phyloP scores from a whole-genome alignment of 2,888 invertebrate genomes.

The Tortricodes alternella region DNA sequence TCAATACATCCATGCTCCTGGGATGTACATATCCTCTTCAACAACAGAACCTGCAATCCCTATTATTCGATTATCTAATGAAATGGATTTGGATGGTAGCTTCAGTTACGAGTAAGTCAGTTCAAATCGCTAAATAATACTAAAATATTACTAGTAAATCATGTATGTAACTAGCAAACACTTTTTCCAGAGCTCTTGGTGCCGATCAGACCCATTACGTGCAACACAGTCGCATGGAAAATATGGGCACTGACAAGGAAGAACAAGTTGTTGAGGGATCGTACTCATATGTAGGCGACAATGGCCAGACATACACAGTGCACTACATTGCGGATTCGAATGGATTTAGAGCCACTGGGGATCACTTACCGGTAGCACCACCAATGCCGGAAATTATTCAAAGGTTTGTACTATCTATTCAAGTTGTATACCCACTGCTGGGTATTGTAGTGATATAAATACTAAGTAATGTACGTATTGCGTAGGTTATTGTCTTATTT shows the following conservation, averaged over 20 bases:
- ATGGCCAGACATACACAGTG: slow-evolving; percentile 84
- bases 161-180: slow-evolving; percentile 11
- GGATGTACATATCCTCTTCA: slow-evolving; percentile 56
- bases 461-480: not conserved
- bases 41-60: slow-evolving; percentile 78
- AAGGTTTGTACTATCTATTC: slow-evolving; percentile 58
- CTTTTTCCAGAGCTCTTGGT: slow-evolving; percentile 66
- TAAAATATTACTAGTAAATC: too few species aligned
- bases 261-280: slow-evolving; percentile 84
- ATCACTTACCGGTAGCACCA: slow-evolving; percentile 89
- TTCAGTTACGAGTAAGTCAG: slow-evolving; percentile 80
- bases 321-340: slow-evolving; percentile 89
- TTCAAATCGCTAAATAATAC: slow-evolving; percentile 1
- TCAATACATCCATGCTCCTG: slow-evolving; percentile 59
- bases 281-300: slow-evolving; percentile 84
- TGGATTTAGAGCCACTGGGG: slow-evolving; percentile 89
- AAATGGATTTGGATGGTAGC: slow-evolving; percentile 82
- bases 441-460: too few species aligned
- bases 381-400: slow-evolving; percentile 88
- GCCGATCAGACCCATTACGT: slow-evolving; percentile 81
- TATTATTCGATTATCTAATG: slow-evolving; percentile 77
- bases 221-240: slow-evolving; percentile 81
- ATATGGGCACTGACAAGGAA: slow-evolving; percentile 81
- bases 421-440: too few species aligned
- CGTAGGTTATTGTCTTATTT: not conserved